Evolutionary conservation across 1,140 invertebrate species (phyloP).

Genomic region (Paralvinella palmiformis): DNA sequence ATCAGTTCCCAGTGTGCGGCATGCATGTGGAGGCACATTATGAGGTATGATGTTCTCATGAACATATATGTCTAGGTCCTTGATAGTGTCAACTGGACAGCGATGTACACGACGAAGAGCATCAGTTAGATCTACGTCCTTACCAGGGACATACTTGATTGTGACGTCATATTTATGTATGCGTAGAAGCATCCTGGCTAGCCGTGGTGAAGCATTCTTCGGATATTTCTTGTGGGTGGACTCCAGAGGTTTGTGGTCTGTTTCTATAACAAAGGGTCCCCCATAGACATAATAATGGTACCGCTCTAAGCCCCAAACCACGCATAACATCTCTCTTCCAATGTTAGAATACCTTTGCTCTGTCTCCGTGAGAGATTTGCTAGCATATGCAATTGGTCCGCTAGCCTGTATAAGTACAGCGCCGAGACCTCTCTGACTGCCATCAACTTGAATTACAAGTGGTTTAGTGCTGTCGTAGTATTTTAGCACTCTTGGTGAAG

Average conservation of each 20-base stretch:
- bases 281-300: constrained; percentile 17
- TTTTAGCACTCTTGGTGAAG: constrained; percentile 20
- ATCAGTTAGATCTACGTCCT: constrained; percentile 48
- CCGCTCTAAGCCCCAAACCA: constrained; percentile 7
- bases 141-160: constrained; percentile 40
- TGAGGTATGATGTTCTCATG: no score
- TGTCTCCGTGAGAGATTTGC: neutral
- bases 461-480: constrained; percentile 28
- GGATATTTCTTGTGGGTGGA: constrained; percentile 48
- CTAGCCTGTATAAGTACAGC: constrained; percentile 48
- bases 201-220: constrained; percentile 36
- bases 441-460: constrained; percentile 29
- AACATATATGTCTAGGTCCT: no score
- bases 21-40: no score
- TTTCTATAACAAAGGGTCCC: constrained; percentile 6
- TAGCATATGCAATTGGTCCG: constrained; percentile 22
- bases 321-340: constrained; percentile 13
- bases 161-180: constrained; percentile 48
- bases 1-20: no score
- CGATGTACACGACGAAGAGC: no score
- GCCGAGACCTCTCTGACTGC: constrained; percentile 40
- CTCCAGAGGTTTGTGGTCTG: constrained; percentile 30
- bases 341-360: constrained; percentile 17
- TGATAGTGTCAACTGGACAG: no score
- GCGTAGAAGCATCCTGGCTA: constrained; percentile 50